A percentile compares a stretch with the other conserved stretches of the same genome.
Conservation (phyloP, 2,888 invertebrate species). For the Schrankia costaestrigalis region DNA sequence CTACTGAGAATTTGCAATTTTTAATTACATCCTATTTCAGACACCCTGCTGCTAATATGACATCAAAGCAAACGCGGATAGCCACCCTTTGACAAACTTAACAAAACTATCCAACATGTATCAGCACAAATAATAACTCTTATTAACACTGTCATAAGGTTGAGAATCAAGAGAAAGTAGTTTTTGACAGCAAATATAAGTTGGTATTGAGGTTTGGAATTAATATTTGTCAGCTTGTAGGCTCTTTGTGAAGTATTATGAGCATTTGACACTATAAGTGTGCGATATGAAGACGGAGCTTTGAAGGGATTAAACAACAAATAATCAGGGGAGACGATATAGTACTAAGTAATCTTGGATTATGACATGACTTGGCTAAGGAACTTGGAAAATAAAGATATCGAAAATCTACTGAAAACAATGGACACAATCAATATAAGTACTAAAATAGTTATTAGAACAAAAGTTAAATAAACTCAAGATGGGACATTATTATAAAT, state of each 20-base stretch:
- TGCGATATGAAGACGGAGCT: slow-evolving; percentile 50
- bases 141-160: not conserved
- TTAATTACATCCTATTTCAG: slow-evolving; percentile 52
- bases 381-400: too few species aligned
- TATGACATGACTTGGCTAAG: too few species aligned
- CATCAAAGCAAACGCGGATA: slow-evolving; percentile 56
- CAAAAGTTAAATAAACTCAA: too few species aligned
- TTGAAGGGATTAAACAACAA: slow-evolving; percentile 53
- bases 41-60: slow-evolving; percentile 56
- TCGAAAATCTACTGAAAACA: too few species aligned
- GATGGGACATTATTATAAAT: too few species aligned
- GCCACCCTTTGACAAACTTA: slow-evolving; percentile 30
- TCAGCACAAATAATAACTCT: not conserved
- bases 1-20: slow-evolving; percentile 32
- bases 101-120: not conserved
- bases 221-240: slow-evolving; percentile 64
- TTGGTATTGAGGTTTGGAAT: slow-evolving; percentile 47
- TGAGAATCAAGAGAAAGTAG: not conserved
- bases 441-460: too few species aligned
- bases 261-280: slow-evolving; percentile 67
- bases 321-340: slow-evolving; percentile 17
- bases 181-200: slow-evolving; percentile 12
- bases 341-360: too few species aligned
- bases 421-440: too few species aligned
- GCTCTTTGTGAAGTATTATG: slow-evolving; percentile 47